phyloP scores from a whole-genome alignment of 2,888 invertebrate species.

The Arrhopalites spinosus region DNA sequence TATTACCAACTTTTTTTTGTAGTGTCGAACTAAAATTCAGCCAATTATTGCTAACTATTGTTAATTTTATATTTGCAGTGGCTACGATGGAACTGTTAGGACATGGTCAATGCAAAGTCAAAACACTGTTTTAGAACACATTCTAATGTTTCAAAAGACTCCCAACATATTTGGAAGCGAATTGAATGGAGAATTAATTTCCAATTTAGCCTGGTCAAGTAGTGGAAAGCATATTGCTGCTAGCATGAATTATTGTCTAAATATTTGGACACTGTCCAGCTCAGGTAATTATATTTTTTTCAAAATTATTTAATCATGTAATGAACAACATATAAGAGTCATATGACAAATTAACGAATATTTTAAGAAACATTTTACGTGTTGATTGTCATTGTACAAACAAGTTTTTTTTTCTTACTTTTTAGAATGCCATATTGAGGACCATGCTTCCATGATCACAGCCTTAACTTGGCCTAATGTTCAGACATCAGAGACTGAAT shows the following conservation, averaged over 20 bases:
- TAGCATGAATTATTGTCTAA: slow-evolving; percentile 65
- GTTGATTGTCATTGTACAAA: too few relatives aligned
- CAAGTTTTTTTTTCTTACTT: too few relatives aligned
- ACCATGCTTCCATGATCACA: slow-evolving; percentile 62
- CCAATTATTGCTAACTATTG: not conserved
- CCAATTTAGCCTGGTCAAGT: slow-evolving; percentile 64
- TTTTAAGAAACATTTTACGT: too few relatives aligned
- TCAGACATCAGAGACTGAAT: slow-evolving; percentile 57
- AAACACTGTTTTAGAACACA: slow-evolving; percentile 63
- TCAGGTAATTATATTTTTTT: slow-evolving; percentile 15
- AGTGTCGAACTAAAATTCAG: not conserved
- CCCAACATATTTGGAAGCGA: slow-evolving; percentile 63
- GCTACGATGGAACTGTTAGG: slow-evolving; percentile 68
- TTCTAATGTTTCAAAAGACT: slow-evolving; percentile 64
- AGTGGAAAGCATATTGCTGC: slow-evolving; percentile 65
- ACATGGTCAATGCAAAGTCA: slow-evolving; percentile 64
- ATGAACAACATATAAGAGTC: too few relatives aligned
- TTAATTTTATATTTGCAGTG: slow-evolving; percentile 61
- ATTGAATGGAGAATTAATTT: slow-evolving; percentile 62
- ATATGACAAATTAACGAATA: too few relatives aligned
- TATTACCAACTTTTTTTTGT: not conserved
- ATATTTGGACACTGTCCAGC: slow-evolving; percentile 62
- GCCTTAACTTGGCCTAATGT: slow-evolving; percentile 62
- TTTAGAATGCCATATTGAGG: slow-evolving; percentile 61
- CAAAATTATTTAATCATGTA: too few relatives aligned